phyloP scores from a whole-genome alignment of 2,888 invertebrate genomes.

The Odontomyia ornata region DNA sequence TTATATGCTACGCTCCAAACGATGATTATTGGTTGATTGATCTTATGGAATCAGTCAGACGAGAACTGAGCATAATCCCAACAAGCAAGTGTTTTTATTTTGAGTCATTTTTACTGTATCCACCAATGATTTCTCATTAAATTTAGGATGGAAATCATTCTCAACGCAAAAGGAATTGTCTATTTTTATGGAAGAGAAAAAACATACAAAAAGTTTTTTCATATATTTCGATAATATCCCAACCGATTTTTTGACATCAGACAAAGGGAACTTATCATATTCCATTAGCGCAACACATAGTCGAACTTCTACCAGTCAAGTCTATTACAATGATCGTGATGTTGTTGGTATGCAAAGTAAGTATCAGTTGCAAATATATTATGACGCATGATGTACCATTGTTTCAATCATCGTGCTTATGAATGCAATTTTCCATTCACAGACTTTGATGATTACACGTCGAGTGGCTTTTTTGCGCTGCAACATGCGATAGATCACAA shows the following conservation, averaged over 20 bases:
- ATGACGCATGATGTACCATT: background rate
- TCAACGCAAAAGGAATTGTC: constrained; percentile 54
- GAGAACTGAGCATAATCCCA: constrained; percentile 54
- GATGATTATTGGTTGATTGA: constrained; percentile 50
- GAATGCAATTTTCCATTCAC: constrained; percentile 38
- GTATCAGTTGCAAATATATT: background rate
- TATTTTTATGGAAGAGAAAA: constrained; percentile 55
- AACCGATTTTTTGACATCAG: background rate
- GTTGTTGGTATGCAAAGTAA: constrained; percentile 57
- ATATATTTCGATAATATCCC: constrained; percentile 55
- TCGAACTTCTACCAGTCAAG: constrained; percentile 60
- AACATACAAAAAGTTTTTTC: constrained; percentile 56
- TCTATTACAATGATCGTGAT: constrained; percentile 59
- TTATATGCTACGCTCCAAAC: constrained; percentile 56
- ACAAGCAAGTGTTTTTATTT: background rate
- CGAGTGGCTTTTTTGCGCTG: constrained; percentile 67
- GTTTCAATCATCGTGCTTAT: background rate
- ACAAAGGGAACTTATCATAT: constrained; percentile 62
- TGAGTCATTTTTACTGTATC: background rate
- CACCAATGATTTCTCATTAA: background rate
- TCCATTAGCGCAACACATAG: constrained; percentile 64
- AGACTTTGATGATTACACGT: constrained; percentile 64
- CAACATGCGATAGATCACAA: constrained; percentile 71
- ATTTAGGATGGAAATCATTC: constrained; percentile 52
- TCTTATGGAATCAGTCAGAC: constrained; percentile 56